Base-by-base conservation (phyloP, 2,113 vertebrate genomes). In the Mastomys natalensis region DNA sequence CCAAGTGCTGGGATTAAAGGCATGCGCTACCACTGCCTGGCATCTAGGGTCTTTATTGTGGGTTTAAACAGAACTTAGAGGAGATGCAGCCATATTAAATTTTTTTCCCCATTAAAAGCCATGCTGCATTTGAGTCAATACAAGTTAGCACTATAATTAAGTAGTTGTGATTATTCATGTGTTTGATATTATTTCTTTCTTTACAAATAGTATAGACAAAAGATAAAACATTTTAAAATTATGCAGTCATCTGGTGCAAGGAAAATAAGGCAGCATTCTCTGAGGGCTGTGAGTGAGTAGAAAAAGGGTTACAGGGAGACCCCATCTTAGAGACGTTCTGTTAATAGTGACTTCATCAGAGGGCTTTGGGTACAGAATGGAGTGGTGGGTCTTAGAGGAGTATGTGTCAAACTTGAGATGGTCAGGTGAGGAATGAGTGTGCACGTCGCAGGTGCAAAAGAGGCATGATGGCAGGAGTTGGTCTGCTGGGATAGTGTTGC, bases 161-260 rank as follows among this genome's bases (percentile, higher is more conserved):
- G 62, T 81, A 90, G 37, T 80, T 95, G 76, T 86, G 70, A 62
- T 92, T 90, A 82, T 91, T 19, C 94, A 40, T 7, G 8, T 2
- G 16, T 64, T 90, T 95, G 76, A 40, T 17, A 85, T 68, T 77
- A 16, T 81, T 87, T 15, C 43, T 5, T 93, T 89, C 81, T 85
- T 80, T 48, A 81, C 11, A 26, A 60, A 85, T 58, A 78, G 66
- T 29, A 40, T n/a, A 78, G 68, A 92, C n/a, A 77, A 86, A 96
- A 93, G 37, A 26, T 94, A 90, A 90, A 93, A 64, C 53, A 81
- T 4, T 80, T 48, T 48, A 53, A 80, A 96, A 55, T 87, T 80
- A 53, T 77, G 62, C 34, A 90, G 43, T 21, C 21, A 92, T 5
- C 17, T 77, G 43, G 81, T 80, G 90, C 43, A 82, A 40, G 73